These are phyloP conservation scores for Leptinotarsa tumamoca DNA, from an alignment of 2,888 invertebrate species.

Conservation along the genomic window DNA sequence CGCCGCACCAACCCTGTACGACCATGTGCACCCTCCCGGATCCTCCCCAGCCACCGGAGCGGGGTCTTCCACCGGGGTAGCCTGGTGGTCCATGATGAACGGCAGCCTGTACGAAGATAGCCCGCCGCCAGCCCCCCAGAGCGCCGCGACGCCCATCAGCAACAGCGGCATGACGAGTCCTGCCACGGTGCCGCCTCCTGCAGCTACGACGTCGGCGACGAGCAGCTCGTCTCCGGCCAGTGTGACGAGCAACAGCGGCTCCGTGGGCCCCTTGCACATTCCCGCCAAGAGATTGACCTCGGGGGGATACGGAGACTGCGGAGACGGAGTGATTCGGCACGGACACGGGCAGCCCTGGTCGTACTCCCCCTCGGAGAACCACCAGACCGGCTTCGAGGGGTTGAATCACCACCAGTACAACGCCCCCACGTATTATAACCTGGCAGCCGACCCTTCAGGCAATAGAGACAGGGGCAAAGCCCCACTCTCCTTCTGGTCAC, in stretches of 20 bases:
- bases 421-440: conserved; percentile 82
- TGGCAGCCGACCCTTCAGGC: conserved; percentile 73
- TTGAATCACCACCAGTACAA: conserved; percentile 77
- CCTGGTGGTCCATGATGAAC: conserved; percentile 89
- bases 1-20: conserved; percentile 82
- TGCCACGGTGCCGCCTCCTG: conserved; percentile 66
- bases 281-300: conserved; percentile 83
- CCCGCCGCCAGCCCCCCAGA: conserved; percentile 71
- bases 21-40: conserved; percentile 80
- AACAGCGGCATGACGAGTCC: conserved; percentile 69
- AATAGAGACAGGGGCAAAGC: conserved; percentile 73
- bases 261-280: conserved; percentile 86
- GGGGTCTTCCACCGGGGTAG: conserved; percentile 86
- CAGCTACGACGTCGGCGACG: conserved; percentile 78
- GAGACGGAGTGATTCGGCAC: conserved; percentile 81
- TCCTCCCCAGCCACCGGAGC: conserved; percentile 84
- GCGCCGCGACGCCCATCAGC: conserved; percentile 69
- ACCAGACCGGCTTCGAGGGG: conserved; percentile 71
- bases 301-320: conserved; percentile 68
- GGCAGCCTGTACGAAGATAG: conserved; percentile 83
- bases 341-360: conserved; percentile 79
- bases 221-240: conserved; percentile 73
- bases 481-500: conserved; percentile 78
- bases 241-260: conserved; percentile 75
- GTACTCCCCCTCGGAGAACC: conserved; percentile 75